These are phyloP conservation scores for Mimumesa dahlbomi DNA, from an alignment of 2,888 invertebrate genomes.

Conservation along the genomic window DNA sequence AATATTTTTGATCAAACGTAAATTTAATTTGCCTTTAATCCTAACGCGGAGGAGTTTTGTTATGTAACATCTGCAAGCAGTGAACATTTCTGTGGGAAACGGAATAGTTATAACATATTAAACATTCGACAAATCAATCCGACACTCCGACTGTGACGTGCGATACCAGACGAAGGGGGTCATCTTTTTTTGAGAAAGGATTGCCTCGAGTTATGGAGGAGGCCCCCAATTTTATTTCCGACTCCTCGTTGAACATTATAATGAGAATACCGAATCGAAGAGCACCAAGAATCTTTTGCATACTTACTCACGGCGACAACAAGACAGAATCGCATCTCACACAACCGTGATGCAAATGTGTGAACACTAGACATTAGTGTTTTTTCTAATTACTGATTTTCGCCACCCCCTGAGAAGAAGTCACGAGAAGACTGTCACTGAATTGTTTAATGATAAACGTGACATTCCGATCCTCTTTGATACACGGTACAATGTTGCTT, in stretches of 20 bases:
- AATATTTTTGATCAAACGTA: too few species aligned
- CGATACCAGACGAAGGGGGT: background rate
- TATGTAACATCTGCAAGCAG: background rate
- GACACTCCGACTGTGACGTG: too few species aligned
- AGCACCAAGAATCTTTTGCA: constrained; percentile 14
- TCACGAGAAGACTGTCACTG: background rate
- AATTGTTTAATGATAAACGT: background rate
- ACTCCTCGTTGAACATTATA: background rate
- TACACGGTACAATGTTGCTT: constrained; percentile 6
- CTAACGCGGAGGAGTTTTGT: background rate
- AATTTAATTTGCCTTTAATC: too few species aligned
- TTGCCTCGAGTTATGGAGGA: background rate
- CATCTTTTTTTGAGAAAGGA: background rate
- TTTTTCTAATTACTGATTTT: constrained; percentile 3
- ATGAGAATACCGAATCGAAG: constrained; percentile 1
- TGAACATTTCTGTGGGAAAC: background rate
- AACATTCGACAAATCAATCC: background rate
- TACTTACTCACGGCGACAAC: constrained; percentile 2
- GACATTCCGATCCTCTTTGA: background rate
- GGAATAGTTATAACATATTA: background rate
- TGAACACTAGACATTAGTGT: constrained; percentile 1
- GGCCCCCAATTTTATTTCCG: background rate
- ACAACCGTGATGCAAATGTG: constrained; percentile 32
- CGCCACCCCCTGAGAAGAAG: background rate
- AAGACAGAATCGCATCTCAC: constrained; percentile 5